A percentile compares a stretch with the other conserved stretches of the same genome.
Evolutionary conservation across 2,888 invertebrate genomes (phyloP).

Genomic region (Drosophila kuntzei): DNA sequence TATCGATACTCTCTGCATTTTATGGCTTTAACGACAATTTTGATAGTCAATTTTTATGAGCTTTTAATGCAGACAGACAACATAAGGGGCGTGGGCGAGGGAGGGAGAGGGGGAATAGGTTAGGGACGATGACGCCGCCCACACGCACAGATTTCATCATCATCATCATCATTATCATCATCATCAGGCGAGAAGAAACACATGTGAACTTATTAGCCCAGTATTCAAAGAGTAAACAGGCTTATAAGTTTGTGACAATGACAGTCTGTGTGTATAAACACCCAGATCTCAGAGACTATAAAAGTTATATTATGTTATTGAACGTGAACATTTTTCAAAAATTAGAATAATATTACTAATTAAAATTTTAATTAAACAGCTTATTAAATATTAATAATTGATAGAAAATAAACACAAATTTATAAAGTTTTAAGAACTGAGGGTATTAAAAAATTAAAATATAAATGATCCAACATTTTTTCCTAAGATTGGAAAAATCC

Average conservation of each 20-base stretch:
- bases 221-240: neutral
- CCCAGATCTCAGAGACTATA: too few species aligned
- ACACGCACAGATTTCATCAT: constrained; percentile 62
- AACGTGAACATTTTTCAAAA: too few species aligned
- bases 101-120: constrained; percentile 29
- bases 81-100: neutral
- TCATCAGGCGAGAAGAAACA: constrained; percentile 1
- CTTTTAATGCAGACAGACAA: constrained; percentile 48
- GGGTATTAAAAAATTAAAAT: too few species aligned
- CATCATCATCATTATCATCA: neutral
- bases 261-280: neutral
- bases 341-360: too few species aligned
- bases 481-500: too few species aligned
- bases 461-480: too few species aligned
- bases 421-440: too few species aligned
- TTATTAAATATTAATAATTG: too few species aligned
- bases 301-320: too few species aligned
- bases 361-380: too few species aligned
- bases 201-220: constrained; percentile 36
- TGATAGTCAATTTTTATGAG: constrained; percentile 60
- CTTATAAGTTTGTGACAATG: neutral
- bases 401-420: too few species aligned
- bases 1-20: constrained; percentile 43
- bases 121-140: constrained; percentile 40
- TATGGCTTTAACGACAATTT: constrained; percentile 65